These are phyloP conservation scores for Lypha dubia DNA, from an alignment of 2,888 invertebrate species.

Conservation along the genomic window DNA sequence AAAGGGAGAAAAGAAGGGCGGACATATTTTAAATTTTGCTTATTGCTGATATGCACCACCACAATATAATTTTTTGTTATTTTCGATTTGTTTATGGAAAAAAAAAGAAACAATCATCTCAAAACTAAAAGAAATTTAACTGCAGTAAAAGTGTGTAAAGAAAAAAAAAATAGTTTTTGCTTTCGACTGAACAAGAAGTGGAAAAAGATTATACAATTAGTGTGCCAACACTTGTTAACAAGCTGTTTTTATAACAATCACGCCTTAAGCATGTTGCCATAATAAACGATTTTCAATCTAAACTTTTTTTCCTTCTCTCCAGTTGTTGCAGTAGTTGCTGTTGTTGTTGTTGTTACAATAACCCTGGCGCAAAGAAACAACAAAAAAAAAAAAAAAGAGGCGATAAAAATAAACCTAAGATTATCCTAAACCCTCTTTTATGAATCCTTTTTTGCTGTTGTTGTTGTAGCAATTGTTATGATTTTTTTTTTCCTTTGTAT, in stretches of 20 bases:
- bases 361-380: conserved; percentile 1
- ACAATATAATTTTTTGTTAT: conserved; percentile 46
- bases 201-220: conserved; percentile 77
- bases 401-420: conserved; percentile 54
- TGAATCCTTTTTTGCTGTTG: conserved; percentile 4
- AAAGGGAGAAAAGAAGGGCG: conserved; percentile 67
- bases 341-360: conserved; percentile 44
- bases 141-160: conserved; percentile 34
- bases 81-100: conserved; percentile 45
- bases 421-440: conserved; percentile 55
- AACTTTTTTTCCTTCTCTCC: conserved; percentile 19
- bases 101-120: not conserved
- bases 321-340: conserved; percentile 23
- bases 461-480: conserved; percentile 61
- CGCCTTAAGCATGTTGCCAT: conserved; percentile 77
- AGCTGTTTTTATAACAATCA: conserved; percentile 78
- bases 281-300: conserved; percentile 71
- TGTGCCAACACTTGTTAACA: conserved; percentile 82
- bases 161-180: no score
- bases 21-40: conserved; percentile 61
- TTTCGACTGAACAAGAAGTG: conserved; percentile 52
- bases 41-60: conserved; percentile 26
- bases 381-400: no score
- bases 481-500: conserved; percentile 67
- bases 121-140: not conserved